Evolutionary conservation across 2,797 vertebrate species (phyloP).

Genomic region (Amniataba percoides): DNA sequence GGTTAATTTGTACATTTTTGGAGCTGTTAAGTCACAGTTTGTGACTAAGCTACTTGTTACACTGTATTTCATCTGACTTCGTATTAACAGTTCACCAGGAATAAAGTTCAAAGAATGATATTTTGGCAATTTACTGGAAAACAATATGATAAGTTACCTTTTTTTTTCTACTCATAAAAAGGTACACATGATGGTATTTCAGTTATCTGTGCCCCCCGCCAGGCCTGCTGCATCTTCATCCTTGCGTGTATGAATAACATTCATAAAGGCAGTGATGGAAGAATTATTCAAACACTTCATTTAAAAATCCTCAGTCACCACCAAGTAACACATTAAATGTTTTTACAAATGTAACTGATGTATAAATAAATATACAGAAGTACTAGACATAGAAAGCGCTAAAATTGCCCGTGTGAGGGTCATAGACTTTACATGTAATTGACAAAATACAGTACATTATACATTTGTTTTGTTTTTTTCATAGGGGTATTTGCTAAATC

Average conservation of each 20-base stretch:
- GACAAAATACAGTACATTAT: too few species aligned
- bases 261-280: background rate
- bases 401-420: background rate
- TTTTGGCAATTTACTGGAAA: background rate
- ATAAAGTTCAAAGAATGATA: slow-evolving; percentile 14
- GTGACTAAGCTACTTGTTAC: background rate
- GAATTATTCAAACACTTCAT: background rate
- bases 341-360: too few species aligned
- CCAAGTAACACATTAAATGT: background rate
- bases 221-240: too few species aligned
- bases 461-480: too few species aligned
- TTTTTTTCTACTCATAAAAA: background rate
- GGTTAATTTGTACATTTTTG: background rate
- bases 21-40: background rate
- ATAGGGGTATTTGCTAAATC: background rate
- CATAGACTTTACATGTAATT: too few species aligned
- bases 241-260: background rate
- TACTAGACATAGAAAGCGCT: background rate
- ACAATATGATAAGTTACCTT: background rate
- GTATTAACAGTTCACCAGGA: slow-evolving; percentile 1
- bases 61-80: slow-evolving; percentile 6
- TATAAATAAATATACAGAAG: too few species aligned
- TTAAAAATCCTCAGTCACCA: background rate
- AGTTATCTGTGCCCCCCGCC: background rate
- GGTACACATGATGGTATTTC: background rate